Percentiles rank a stretch among this genome's conserved stretches.
These are phyloP conservation scores for Epizoanthus stellaris DNA, from an alignment of 92 coral and sea anemone genomes.

Conservation along the genomic window DNA sequence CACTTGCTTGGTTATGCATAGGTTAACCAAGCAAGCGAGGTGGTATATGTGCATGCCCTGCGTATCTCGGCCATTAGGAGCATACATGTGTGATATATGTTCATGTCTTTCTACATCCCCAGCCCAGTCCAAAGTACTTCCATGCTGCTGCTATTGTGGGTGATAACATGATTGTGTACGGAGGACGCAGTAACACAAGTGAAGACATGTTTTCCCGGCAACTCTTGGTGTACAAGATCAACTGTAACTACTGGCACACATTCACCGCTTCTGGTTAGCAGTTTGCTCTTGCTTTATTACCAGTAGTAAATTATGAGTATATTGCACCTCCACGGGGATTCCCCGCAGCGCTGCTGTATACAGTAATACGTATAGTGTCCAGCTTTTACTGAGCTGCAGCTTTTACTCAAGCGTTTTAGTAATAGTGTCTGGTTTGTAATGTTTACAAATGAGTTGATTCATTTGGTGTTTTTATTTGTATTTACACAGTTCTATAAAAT, in stretches of 20 bases:
- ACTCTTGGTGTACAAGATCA: slow-evolving; percentile 75
- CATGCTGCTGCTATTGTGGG: slow-evolving; percentile 77
- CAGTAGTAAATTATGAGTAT: background rate
- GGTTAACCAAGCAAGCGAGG: background rate
- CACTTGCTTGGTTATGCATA: too few species aligned
- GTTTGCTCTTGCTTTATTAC: background rate
- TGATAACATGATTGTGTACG: slow-evolving; percentile 81
- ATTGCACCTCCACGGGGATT: too few species aligned
- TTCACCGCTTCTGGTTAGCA: slow-evolving; percentile 60
- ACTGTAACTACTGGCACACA: slow-evolving; percentile 86
- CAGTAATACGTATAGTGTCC: too few species aligned
- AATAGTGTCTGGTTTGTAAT: too few species aligned
- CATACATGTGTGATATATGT: background rate
- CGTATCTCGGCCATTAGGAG: background rate
- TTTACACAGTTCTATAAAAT: too few species aligned
- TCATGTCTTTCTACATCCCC: background rate
- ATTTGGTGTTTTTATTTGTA: too few species aligned
- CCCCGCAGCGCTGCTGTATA: too few species aligned
- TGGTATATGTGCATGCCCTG: background rate
- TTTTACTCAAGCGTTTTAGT: background rate
- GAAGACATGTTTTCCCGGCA: slow-evolving; percentile 72
- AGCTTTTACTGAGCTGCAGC: background rate
- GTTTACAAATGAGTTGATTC: too few species aligned
- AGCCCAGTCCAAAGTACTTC: slow-evolving; percentile 89
- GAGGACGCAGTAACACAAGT: slow-evolving; percentile 73